Evolutionary conservation across 2,888 invertebrate species (phyloP), one percentile per base, ranked within the genome.

Genomic region (Drosophila kambysellisi): DNA sequence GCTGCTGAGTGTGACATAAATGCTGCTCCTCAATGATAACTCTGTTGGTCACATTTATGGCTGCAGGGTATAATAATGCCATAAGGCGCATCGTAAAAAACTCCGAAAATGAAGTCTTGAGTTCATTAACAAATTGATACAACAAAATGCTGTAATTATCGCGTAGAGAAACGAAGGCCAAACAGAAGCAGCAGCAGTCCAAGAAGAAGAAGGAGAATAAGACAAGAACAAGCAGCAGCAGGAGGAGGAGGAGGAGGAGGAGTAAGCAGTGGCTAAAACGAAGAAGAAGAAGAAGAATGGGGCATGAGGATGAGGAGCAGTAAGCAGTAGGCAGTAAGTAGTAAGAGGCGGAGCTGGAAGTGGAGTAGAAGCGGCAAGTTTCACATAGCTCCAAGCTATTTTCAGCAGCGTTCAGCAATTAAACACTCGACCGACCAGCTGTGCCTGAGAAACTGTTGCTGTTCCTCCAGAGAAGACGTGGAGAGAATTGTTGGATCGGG

Each of bases 131-230:
- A 89, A 88, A 88, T 89, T 88, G 91, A 88, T 88, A 85, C 81
- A 88, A 91, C 91, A 91, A 91, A 90, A 89, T 63, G 81, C 79
- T 89, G 90, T 91, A 88, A 88, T 88, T 88, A 91, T 91, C 83
- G 75, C 82, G 79, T 82, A 79, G 82, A 82, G 67, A 64, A 69
- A 57, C 74, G 80, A 79, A 70, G 79, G 67, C 68, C 74, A 73
- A 81, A 70, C 79, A 79, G 79, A 79, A 81, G 79, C 81, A 81
- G 15, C 66, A 25, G 41, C 57, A 35, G 62, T n/a, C 17, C n/a
- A 17, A 30, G 50, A 17, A 37, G 17, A 8, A 58, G 32, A 29
- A 17, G 37, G 7, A 52, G 25, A 17, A 43, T 35, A 35, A 9
- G n/a, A 7, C 46, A 29, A 29, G 33, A 37, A 37, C 4, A n/a